Percentiles rank a stretch among this genome's conserved stretches.
These are phyloP conservation scores for Eurystomus gularis DNA, from an alignment of 2,113 vertebrate genomes.

Conservation along the genomic window DNA sequence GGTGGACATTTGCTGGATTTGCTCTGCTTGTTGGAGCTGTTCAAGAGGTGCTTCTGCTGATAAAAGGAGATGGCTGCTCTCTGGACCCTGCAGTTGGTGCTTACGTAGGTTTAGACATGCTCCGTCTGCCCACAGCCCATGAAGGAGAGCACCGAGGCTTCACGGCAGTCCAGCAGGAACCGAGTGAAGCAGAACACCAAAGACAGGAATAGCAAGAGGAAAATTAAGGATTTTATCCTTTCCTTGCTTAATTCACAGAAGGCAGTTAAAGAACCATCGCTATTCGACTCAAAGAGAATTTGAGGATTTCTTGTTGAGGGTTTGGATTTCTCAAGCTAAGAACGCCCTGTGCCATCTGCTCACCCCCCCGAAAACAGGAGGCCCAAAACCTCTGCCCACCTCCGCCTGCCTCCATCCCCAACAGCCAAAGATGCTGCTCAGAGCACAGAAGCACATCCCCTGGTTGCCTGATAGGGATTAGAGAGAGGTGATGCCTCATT, in stretches of 20 bases:
- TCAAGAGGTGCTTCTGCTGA: neutral
- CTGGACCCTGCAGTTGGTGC: neutral
- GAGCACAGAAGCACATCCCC: neutral
- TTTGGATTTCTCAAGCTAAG: neutral
- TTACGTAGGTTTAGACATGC: neutral
- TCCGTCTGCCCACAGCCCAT: neutral
- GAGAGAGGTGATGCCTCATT: neutral
- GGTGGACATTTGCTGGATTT: neutral
- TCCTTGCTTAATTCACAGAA: neutral
- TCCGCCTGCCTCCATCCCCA: neutral
- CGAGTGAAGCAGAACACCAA: neutral
- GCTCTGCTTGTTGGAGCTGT: neutral
- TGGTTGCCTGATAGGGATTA: too few species aligned
- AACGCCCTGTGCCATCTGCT: neutral
- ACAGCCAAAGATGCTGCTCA: neutral
- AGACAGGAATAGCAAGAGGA: neutral
- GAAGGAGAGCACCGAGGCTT: neutral
- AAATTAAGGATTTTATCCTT: neutral
- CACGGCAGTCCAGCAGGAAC: too few species aligned
- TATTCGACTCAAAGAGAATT: neutral
- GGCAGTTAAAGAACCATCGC: neutral
- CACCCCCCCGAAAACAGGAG: accelerated
- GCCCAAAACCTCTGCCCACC: neutral
- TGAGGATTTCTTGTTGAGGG: neutral
- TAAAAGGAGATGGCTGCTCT: neutral